Conservation (phyloP, 2,888 invertebrate genomes). For the Trachelus iudaicus region DNA sequence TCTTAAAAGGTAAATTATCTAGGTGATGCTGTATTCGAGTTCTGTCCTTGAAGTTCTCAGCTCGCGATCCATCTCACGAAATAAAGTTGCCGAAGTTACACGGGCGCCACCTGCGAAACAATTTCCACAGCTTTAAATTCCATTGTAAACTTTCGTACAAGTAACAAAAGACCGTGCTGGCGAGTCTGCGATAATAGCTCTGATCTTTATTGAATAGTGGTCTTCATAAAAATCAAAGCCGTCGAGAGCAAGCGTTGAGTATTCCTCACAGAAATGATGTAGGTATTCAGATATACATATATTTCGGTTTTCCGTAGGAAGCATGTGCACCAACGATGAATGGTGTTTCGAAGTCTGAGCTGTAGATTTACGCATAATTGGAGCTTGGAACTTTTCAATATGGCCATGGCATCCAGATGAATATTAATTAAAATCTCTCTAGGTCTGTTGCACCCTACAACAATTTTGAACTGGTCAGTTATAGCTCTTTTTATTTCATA, state of each 20-base stretch:
- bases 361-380: background rate
- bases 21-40: constrained; percentile 8
- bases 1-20: constrained; percentile 12
- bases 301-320: background rate
- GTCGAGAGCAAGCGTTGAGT: background rate
- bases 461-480: background rate
- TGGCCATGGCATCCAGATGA: background rate
- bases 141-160: constrained; percentile 6
- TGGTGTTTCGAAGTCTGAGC: background rate
- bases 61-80: constrained; percentile 1
- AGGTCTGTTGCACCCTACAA: background rate
- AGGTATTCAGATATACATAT: background rate
- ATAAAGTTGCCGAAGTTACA: background rate
- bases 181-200: background rate
- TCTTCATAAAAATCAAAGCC: background rate
- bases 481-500: no score
- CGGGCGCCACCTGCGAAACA: background rate
- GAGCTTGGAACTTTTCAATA: background rate
- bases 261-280: background rate
- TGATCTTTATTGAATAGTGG: background rate
- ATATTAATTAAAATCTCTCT: background rate
- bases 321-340: background rate
- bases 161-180: constrained; percentile 11
- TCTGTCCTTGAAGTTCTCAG: constrained; percentile 7
- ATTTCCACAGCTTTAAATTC: constrained; percentile 10